phyloP scores from a whole-genome alignment of 2,113 vertebrate genomes.

The human (Homo sapiens) region GRCh38 chr15:95976501-95977000 shows the following conservation, averaged over 20 bases:
- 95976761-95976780: slow-evolving; percentile 13
- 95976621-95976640: background rate
- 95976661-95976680: background rate
- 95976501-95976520: background rate
- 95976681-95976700: background rate
- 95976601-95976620: background rate
- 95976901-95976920: slow-evolving; percentile 10
- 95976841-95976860: slow-evolving; percentile 64
- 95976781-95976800: slow-evolving; percentile 17
- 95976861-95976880: slow-evolving; percentile 65
- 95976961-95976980: slow-evolving; percentile 39
- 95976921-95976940: slow-evolving; percentile 40
- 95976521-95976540: accelerated
- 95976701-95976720: background rate
- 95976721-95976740: background rate
- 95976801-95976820: slow-evolving; percentile 15
- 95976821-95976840: slow-evolving; percentile 41
- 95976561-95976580: background rate
- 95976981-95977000: slow-evolving; percentile 66
- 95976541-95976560: background rate
- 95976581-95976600: background rate
- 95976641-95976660: accelerated
- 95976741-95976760: background rate
- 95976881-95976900: slow-evolving; percentile 73
- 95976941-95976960: slow-evolving; percentile 46